Percentiles rank a stretch among this genome's conserved stretches.
phyloP scores from a whole-genome alignment of 92 coral and sea anemone species.

The Montipora capitata region DNA sequence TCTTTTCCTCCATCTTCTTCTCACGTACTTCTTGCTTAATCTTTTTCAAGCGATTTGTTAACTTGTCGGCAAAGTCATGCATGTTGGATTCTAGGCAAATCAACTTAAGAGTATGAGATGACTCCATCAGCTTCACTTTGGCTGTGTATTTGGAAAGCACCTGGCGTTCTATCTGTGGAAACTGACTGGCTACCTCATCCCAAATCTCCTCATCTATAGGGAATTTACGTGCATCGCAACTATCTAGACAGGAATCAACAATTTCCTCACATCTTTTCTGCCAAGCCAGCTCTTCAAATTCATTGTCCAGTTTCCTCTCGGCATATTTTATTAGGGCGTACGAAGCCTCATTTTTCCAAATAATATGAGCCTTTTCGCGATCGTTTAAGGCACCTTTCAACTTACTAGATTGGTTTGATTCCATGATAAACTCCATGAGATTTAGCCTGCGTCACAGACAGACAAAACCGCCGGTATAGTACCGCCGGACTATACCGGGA shows the following conservation, averaged over 20 bases:
- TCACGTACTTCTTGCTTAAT: constrained; percentile 35
- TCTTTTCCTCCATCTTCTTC: constrained; percentile 30
- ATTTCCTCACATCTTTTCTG: background rate
- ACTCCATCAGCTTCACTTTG: constrained; percentile 15
- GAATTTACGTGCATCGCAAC: background rate
- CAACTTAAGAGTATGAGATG: constrained; percentile 3
- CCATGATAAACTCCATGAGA: constrained; percentile 31
- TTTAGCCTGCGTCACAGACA: too few species aligned
- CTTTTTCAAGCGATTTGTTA: constrained; percentile 11
- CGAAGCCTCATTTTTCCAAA: constrained; percentile 13
- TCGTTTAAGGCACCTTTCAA: constrained; percentile 1
- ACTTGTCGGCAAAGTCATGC: constrained; percentile 25
- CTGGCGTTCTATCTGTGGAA: constrained; percentile 14
- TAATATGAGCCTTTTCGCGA: background rate
- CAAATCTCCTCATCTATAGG: constrained; percentile 30
- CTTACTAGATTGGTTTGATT: constrained; percentile 36
- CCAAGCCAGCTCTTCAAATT: constrained; percentile 34
- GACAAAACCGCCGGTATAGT: too few species aligned
- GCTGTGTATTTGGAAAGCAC: constrained; percentile 43
- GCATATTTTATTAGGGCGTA: constrained; percentile 17
- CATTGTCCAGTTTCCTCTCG: constrained; percentile 23
- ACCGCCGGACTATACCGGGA: too few species aligned
- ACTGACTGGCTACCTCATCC: constrained; percentile 36
- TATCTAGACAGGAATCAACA: constrained; percentile 14
- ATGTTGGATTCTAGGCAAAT: constrained; percentile 28